These are phyloP conservation scores for Anguilla marmorata DNA, from an alignment of 2,797 vertebrate species.

Conservation along the genomic window DNA sequence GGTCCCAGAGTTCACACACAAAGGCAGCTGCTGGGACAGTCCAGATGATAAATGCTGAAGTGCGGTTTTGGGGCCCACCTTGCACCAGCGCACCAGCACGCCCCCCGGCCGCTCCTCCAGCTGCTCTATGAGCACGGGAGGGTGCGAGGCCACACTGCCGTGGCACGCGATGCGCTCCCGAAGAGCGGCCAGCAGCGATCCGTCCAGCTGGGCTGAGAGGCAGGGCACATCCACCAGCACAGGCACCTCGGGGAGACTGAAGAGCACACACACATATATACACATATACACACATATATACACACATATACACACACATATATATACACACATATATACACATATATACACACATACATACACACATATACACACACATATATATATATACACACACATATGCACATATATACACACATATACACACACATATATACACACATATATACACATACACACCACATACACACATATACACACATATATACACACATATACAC, in stretches of 20 bases:
- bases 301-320: background rate
- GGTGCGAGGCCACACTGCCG: slow-evolving; percentile 85
- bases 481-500: too few relatives aligned
- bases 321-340: background rate
- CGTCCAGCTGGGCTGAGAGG: slow-evolving; percentile 91
- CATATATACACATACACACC: too few relatives aligned
- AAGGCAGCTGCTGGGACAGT: too few relatives aligned
- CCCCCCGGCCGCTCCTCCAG: slow-evolving; percentile 90
- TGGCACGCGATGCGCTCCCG: slow-evolving; percentile 82
- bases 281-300: background rate
- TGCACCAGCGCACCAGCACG: slow-evolving; percentile 93
- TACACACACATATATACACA: background rate
- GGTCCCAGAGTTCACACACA: too few relatives aligned
- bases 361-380: too few relatives aligned
- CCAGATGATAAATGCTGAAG: too few relatives aligned
- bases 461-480: too few relatives aligned
- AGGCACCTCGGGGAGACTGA: slow-evolving; percentile 92
- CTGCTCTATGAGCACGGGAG: slow-evolving; percentile 92
- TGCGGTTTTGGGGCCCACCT: slow-evolving; percentile 70
- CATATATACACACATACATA: slow-evolving; percentile 25
- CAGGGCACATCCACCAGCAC: slow-evolving; percentile 90
- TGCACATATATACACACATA: too few relatives aligned
- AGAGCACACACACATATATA: too few relatives aligned
- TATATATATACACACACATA: too few relatives aligned
- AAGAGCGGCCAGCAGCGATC: slow-evolving; percentile 82